Evolutionary conservation across 2,797 vertebrate genomes (phyloP), one percentile per base, ranked within the genome.

Genomic region (Microctenopoma lineatum): DNA sequence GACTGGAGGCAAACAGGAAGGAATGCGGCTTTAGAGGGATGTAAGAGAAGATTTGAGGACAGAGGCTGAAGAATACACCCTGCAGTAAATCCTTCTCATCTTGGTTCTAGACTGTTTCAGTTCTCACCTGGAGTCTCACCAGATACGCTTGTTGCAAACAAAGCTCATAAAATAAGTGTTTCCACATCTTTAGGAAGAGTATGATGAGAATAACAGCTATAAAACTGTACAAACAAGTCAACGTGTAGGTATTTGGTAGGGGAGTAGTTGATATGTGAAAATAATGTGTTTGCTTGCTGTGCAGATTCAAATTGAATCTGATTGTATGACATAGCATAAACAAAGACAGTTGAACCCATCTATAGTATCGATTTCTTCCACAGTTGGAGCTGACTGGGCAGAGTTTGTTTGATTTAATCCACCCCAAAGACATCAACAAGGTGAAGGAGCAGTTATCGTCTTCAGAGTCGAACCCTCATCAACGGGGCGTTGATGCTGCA

Each of bases 391-490:
- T 99, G 84, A 97, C 96, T 29, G 96, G 97, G 45, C 96, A 97
- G 92, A 99, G 96, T 88, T 84, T 99, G 81, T 98, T 99, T 59
- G 97, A 98, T 76, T 97, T 97, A 92, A 93, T 99, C 84, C 97
- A 99, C 77, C 97, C 94, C 81, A 99, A 98, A 95, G 97, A 99
- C 87, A 98, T 98, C 73, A 95, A 93, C 92, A 99, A 98, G 95
- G 96, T 99, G 68, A 99, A 99, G 89, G 97, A 99, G 67, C 97
- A 99, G 89, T 95, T 99, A 64, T 96, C 97, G 2, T 95, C 96
- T 0, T 96, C 96, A 0, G 97, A 98, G 83, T 91, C 94, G 0
- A 93, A 93, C 0, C 95, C 96, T 36, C 92, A 94, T 59, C 96
- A 98, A 68, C 93, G 94, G 66, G 95, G 97, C 80, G 94, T 96